Percentiles rank a stretch among this genome's conserved stretches.
Evolutionary conservation across 2,888 invertebrate species (phyloP).

Genomic region (Hyppa rectilinea): DNA sequence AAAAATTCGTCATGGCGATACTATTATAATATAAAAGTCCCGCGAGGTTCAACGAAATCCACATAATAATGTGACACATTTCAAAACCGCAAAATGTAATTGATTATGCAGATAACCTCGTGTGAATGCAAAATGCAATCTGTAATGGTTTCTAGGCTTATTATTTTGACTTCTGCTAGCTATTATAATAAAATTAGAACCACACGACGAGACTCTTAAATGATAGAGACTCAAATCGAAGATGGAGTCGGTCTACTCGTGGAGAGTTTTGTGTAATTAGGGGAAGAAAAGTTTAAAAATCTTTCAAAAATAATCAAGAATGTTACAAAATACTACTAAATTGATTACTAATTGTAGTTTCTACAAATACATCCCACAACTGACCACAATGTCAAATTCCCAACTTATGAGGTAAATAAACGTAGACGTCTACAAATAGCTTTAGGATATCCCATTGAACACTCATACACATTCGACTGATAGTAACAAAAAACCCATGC

Average conservation of each 20-base stretch:
- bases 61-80: not conserved
- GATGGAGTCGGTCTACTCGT: not conserved
- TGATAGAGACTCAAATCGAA: not conserved
- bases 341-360: not conserved
- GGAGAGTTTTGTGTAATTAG: not conserved
- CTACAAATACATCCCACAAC: constrained; percentile 16
- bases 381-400: constrained; percentile 22
- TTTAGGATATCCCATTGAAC: constrained; percentile 43
- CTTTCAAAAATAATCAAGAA: not conserved
- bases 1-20: not conserved
- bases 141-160: not conserved
- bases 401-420: constrained; percentile 55
- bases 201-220: not conserved
- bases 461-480: constrained; percentile 33
- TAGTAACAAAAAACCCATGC: constrained; percentile 45
- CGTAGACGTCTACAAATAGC: constrained; percentile 28
- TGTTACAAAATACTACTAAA: not conserved
- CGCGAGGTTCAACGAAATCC: not conserved
- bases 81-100: not conserved
- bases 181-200: not conserved
- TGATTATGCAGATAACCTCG: not conserved
- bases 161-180: not conserved
- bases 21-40: not conserved
- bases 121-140: not conserved
- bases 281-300: not conserved